Evolutionary conservation across 2,888 invertebrate genomes (phyloP), one percentile per base, ranked within the genome.

Genomic region (Temnothorax ravouxi): DNA sequence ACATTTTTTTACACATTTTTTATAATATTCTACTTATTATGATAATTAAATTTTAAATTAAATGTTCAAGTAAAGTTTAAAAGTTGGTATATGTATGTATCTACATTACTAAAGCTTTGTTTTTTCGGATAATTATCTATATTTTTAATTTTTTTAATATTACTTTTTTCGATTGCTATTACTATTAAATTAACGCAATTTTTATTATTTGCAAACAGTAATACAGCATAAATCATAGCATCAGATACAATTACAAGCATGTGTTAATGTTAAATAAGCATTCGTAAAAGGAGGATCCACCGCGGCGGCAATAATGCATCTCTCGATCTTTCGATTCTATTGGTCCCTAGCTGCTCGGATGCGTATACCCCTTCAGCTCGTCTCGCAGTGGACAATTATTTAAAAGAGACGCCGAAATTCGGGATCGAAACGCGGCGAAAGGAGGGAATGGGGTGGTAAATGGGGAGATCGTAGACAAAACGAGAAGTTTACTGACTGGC

Each of bases 401-500:
- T 91, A 91, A 91, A 93, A 88, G 91, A 90, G 91, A 88, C 86
- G 81, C 91, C 91, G 90, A 92, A 92, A 92, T 92, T 91, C 91
- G 88, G 88, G 86, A 91, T 88, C 88, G 84, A 91, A 92, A 90
- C 89, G 92, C 87, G 77, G 74, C 67, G 83, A 79, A 66, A 83
- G 77, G 76, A 84, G 64, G 38, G 59, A 75, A 56, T 61, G 66
- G 69, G 61, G 79, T 75, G 71, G 80, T 76, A 81, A 87, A 72
- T 71, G 38, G 66, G 76, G 81, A 50, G 15, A 74, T 76, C 41
- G 61, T 54, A 84, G 86, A 83, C 88, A 90, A 90, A 90, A 90
- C 89, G 89, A 92, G 75, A 59, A 90, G 87, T 89, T 88, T 34
- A 81, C 87, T 90, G 91, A 92, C 89, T 89, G 91, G 91, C 92